These are phyloP conservation scores for Callimorpha dominula DNA, from an alignment of 2,888 invertebrate species.

Conservation along the genomic window DNA sequence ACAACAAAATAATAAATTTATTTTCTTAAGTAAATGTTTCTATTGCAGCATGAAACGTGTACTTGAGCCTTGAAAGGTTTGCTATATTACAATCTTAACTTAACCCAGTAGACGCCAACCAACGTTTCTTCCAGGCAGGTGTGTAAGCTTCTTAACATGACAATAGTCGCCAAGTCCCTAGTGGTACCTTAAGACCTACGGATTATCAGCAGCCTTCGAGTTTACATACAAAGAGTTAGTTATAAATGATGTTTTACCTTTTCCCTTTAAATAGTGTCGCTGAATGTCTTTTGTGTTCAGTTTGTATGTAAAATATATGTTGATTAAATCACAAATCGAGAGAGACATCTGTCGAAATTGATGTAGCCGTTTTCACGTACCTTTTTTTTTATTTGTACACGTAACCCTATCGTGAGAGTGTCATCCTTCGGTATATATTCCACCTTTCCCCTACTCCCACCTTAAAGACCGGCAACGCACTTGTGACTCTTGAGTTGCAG, in stretches of 20 bases:
- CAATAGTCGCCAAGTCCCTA: slow-evolving; percentile 9
- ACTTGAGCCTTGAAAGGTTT: too few species aligned
- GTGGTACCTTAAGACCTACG: slow-evolving; percentile 2
- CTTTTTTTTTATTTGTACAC: too few species aligned
- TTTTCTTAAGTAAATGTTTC: too few species aligned
- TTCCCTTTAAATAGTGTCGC: slow-evolving; percentile 14
- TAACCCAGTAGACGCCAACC: neutral
- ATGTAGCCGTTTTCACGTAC: too few species aligned
- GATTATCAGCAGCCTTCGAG: slow-evolving; percentile 24
- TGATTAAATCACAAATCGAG: neutral
- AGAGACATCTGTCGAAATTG: neutral
- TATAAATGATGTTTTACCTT: slow-evolving; percentile 30
- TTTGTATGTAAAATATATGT: neutral
- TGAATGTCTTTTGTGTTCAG: slow-evolving; percentile 23
- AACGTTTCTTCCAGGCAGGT: neutral
- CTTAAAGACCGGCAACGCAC: too few species aligned
- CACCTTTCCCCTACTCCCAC: too few species aligned
- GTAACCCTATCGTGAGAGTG: too few species aligned
- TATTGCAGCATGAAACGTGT: too few species aligned
- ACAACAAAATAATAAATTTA: too few species aligned
- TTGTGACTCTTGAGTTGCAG: too few species aligned
- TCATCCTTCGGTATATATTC: too few species aligned
- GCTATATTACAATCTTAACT: neutral
- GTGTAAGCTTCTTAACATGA: neutral
- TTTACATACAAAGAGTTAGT: slow-evolving; percentile 19